Conservation (phyloP, 2,797 vertebrate genomes). For the Cossypha polioptera region DNA sequence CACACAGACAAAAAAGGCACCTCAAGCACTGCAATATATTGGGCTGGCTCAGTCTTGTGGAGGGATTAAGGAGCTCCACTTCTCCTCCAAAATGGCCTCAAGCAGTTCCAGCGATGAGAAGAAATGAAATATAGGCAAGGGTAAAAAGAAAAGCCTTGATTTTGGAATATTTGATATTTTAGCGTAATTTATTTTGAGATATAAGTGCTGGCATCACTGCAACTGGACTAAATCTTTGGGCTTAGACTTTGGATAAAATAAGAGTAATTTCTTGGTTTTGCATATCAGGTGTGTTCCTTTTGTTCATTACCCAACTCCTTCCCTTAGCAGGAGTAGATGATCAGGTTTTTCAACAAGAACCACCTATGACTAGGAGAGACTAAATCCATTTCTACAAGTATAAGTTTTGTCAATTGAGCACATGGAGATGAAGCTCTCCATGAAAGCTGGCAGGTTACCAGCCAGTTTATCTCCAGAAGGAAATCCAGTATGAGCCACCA, state of each 20-base stretch:
- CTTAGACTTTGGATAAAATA: background rate
- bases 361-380: background rate
- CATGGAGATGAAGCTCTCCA: background rate
- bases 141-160: background rate
- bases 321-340: background rate
- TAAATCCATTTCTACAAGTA: background rate
- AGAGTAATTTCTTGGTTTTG: background rate
- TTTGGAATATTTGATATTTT: background rate
- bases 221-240: background rate
- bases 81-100: background rate
- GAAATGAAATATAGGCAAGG: background rate
- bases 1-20: background rate
- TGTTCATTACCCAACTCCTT: background rate
- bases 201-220: background rate
- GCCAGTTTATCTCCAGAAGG: background rate
- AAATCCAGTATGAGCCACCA: background rate
- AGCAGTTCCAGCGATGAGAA: background rate
- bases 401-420: background rate
- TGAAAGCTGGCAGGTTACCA: background rate
- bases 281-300: background rate
- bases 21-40: background rate
- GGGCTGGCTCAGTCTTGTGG: background rate
- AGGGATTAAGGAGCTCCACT: background rate
- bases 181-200: background rate
- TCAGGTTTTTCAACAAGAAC: background rate